Percentiles rank a stretch among this genome's conserved stretches.
Evolutionary conservation across 2,113 vertebrate genomes (phyloP).

Genomic region (Eudyptes chrysolophus): DNA sequence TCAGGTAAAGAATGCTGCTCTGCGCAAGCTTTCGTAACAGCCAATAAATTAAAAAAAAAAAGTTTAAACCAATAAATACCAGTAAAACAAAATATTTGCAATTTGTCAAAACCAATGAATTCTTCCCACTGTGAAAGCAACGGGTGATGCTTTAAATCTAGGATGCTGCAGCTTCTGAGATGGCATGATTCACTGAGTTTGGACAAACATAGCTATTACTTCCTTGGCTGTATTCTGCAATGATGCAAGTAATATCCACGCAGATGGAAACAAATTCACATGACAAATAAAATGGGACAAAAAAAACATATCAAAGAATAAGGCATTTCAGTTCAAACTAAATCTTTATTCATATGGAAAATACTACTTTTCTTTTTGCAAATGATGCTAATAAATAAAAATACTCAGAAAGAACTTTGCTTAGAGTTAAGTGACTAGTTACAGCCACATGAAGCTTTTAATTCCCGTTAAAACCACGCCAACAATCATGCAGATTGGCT

Average conservation of each 20-base stretch:
- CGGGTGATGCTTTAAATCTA: neutral
- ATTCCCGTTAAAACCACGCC: constrained; percentile 40
- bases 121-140: neutral
- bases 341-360: constrained; percentile 72
- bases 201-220: neutral
- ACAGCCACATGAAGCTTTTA: constrained; percentile 26
- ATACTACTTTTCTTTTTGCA: constrained; percentile 57
- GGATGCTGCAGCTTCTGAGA: neutral
- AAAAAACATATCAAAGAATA: neutral
- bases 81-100: neutral
- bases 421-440: constrained; percentile 43
- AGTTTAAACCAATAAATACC: neutral
- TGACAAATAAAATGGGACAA: neutral
- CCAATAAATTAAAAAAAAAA: neutral
- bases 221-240: neutral
- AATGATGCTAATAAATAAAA: constrained; percentile 68
- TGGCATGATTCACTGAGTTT: rapidly evolving
- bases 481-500: constrained; percentile 57
- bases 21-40: neutral
- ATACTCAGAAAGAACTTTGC: constrained; percentile 53
- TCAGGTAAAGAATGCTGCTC: neutral
- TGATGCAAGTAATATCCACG: rapidly evolving
- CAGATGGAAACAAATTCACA: neutral
- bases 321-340: constrained; percentile 39
- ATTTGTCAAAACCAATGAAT: neutral